A percentile compares a stretch with the other conserved stretches of the same genome.
Conservation (phyloP, 2,113 vertebrate species). For the Rynchops niger region DNA sequence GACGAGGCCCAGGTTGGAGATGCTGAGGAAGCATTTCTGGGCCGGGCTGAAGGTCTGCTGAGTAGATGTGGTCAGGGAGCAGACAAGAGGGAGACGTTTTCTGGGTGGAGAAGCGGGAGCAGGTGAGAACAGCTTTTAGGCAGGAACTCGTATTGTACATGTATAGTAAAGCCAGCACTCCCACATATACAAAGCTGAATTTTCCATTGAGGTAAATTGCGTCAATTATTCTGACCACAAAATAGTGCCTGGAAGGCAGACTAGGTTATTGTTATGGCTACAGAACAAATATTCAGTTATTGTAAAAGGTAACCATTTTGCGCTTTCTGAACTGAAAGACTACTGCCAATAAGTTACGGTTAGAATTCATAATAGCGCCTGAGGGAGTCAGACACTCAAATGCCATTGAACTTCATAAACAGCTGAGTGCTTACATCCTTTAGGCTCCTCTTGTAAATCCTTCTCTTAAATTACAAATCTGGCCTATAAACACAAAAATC, state of each 20-base stretch:
- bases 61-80: background rate
- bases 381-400: conserved; percentile 36
- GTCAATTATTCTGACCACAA: background rate
- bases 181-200: background rate
- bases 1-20: background rate
- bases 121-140: background rate
- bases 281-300: background rate
- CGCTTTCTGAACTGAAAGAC: conserved; percentile 41
- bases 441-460: conserved; percentile 4
- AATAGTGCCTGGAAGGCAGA: background rate
- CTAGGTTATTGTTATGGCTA: background rate
- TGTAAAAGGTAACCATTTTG: conserved; percentile 35
- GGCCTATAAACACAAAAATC: conserved; percentile 28
- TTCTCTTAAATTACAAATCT: conserved; percentile 25
- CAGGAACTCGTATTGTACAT: background rate
- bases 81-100: background rate
- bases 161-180: background rate
- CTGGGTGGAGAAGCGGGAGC: background rate
- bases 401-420: conserved; percentile 53
- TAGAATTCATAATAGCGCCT: background rate
- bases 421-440: conserved; percentile 31
- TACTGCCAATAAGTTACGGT: background rate
- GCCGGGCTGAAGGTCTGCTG: background rate
- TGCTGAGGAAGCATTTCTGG: background rate
- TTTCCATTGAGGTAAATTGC: background rate